Evolutionary conservation across 2,888 invertebrate genomes (phyloP).

Genomic region (Notocelia uddmanniana): DNA sequence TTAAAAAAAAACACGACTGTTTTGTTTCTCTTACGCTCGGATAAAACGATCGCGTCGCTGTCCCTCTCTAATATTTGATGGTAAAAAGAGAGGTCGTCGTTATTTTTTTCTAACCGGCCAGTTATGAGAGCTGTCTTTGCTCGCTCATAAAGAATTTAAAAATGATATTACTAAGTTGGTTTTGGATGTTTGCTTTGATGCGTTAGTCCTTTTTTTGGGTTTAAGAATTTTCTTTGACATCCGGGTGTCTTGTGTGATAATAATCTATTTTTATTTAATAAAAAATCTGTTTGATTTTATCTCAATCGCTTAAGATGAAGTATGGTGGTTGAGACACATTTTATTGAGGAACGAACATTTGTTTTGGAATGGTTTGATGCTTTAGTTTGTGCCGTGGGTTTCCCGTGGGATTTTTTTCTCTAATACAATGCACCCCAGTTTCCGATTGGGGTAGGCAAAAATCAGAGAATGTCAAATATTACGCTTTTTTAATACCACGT

Average conservation of each 20-base stretch:
- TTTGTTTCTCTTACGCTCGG: slow-evolving; percentile 68
- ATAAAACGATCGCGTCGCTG: slow-evolving; percentile 49
- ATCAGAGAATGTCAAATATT: too few relatives aligned
- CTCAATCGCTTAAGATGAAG: slow-evolving; percentile 64
- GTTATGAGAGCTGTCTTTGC: slow-evolving; percentile 62
- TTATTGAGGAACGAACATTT: slow-evolving; percentile 38
- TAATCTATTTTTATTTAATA: slow-evolving; percentile 64
- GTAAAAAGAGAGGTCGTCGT: slow-evolving; percentile 52
- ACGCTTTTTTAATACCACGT: too few relatives aligned
- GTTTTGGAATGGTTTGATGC: slow-evolving; percentile 22
- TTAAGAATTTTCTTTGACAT: slow-evolving; percentile 55
- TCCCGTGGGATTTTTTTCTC: slow-evolving; percentile 26
- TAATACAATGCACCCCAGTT: not conserved
- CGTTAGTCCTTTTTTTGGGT: slow-evolving; percentile 51
- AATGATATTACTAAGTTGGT: slow-evolving; percentile 68
- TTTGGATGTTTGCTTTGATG: slow-evolving; percentile 70
- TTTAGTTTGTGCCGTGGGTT: slow-evolving; percentile 22
- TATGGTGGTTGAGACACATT: slow-evolving; percentile 54
- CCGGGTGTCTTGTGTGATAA: slow-evolving; percentile 67
- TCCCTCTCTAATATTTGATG: slow-evolving; percentile 47
- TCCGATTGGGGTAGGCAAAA: too few relatives aligned
- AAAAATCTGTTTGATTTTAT: slow-evolving; percentile 63
- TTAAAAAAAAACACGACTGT: slow-evolving; percentile 60
- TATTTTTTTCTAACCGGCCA: slow-evolving; percentile 57
- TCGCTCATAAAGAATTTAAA: slow-evolving; percentile 74